phyloP scores from a whole-genome alignment of 2,888 invertebrate genomes.

The Phyto melanocephala region DNA sequence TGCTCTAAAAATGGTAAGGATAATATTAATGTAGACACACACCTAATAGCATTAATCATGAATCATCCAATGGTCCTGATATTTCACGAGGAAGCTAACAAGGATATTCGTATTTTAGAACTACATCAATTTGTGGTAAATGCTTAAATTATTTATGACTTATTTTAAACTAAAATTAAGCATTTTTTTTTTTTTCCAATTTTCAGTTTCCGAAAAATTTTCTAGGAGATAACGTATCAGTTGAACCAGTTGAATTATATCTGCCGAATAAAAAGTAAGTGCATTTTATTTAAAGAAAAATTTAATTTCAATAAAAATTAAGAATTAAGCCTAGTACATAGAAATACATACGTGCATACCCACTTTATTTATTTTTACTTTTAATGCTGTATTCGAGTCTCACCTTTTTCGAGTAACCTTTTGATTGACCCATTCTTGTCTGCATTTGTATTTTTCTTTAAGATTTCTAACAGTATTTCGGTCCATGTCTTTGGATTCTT shows the following conservation, averaged over 20 bases:
- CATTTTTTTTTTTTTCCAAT: background rate
- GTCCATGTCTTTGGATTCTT: too few species aligned
- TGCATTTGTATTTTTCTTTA: too few species aligned
- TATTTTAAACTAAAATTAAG: background rate
- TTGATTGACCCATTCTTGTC: too few species aligned
- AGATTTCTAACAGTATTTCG: too few species aligned
- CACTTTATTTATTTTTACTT: too few species aligned
- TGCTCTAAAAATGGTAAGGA: conserved; percentile 65
- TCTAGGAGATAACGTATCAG: conserved; percentile 69
- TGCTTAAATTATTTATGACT: conserved; percentile 25
- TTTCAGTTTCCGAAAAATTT: conserved; percentile 69
- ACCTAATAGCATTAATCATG: conserved; percentile 71
- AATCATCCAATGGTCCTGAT: conserved; percentile 75
- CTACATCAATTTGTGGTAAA: conserved; percentile 76
- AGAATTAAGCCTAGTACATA: too few species aligned
- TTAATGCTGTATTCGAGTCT: too few species aligned
- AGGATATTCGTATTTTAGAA: conserved; percentile 69
- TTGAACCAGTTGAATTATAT: conserved; percentile 70
- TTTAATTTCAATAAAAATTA: too few species aligned
- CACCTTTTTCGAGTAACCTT: too few species aligned
- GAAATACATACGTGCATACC: too few species aligned
- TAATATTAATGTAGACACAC: conserved; percentile 73
- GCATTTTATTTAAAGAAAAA: too few species aligned
- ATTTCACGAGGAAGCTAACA: conserved; percentile 65
- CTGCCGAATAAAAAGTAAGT: conserved; percentile 65